phyloP scores from a whole-genome alignment of 2,797 vertebrate species.

The Spizella passerina region DNA sequence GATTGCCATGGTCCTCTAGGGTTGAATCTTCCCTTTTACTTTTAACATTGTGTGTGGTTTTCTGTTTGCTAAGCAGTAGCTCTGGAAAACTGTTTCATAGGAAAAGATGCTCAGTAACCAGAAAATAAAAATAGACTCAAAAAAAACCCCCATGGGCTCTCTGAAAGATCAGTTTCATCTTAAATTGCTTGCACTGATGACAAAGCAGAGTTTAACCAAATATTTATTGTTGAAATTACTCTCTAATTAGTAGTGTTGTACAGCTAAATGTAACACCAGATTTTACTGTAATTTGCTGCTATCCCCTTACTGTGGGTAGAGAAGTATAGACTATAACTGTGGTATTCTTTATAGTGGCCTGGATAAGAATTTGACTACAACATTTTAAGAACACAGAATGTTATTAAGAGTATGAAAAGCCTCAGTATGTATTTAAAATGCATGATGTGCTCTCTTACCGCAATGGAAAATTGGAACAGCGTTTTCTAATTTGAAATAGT shows the following conservation, averaged over 20 bases:
- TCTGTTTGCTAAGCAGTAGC: conserved; percentile 48
- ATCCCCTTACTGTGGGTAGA: conserved; percentile 57
- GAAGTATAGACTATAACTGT: conserved; percentile 31
- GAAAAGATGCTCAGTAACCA: conserved; percentile 48
- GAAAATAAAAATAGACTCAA: conserved; percentile 71
- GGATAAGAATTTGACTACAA: conserved; percentile 51
- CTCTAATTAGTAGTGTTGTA: conserved; percentile 68
- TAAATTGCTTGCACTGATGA: conserved; percentile 74
- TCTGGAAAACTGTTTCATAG: conserved; percentile 44
- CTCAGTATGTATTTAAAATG: conserved; percentile 25
- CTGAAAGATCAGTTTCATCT: conserved; percentile 56
- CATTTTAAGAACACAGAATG: neutral
- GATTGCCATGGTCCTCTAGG: neutral
- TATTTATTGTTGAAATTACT: conserved; percentile 75
- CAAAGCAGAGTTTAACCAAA: conserved; percentile 73
- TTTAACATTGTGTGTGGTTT: conserved; percentile 30
- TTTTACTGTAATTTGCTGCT: conserved; percentile 61
- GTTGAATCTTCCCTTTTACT: conserved; percentile 21
- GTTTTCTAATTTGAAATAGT: conserved; percentile 33
- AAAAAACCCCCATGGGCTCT: conserved; percentile 6
- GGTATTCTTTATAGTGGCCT: conserved; percentile 63
- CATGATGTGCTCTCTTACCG: conserved; percentile 44
- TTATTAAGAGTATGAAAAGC: neutral
- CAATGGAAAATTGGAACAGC: conserved; percentile 14
- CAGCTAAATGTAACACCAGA: conserved; percentile 68